Percentiles rank a stretch among this genome's conserved stretches.
These are phyloP conservation scores for Erythrocercus mccallii DNA, from an alignment of 2,113 vertebrate genomes.

Conservation along the genomic window DNA sequence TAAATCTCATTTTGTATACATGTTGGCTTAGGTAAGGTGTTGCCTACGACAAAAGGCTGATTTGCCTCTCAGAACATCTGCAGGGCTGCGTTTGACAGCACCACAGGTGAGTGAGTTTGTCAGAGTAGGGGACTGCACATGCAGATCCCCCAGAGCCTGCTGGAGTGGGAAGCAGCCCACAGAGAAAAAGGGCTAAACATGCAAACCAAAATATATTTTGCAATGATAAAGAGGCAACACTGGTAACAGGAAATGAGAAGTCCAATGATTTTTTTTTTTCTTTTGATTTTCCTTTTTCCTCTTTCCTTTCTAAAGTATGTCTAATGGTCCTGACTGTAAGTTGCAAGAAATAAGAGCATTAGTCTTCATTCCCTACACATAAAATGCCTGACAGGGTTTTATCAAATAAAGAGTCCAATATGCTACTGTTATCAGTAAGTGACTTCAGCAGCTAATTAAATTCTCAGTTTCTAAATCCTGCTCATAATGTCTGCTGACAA, in stretches of 20 bases:
- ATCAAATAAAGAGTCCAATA: slow-evolving; percentile 65
- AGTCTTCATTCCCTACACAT: slow-evolving; percentile 49
- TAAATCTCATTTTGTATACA: neutral
- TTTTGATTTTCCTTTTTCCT: neutral
- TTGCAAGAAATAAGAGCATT: slow-evolving; percentile 31
- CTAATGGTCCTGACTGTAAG: neutral
- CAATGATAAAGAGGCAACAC: neutral
- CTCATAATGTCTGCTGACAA: slow-evolving; percentile 50
- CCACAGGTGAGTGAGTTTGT: neutral
- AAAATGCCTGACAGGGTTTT: slow-evolving; percentile 52
- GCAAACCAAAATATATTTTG: neutral
- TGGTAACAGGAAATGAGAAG: neutral
- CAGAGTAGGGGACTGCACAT: neutral
- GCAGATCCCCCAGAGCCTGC: neutral
- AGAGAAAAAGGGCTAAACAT: neutral
- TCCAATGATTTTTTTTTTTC: neutral
- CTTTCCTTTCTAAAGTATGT: neutral
- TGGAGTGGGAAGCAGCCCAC: neutral
- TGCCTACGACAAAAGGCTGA: neutral
- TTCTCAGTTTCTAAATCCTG: slow-evolving; percentile 48
- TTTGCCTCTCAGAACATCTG: neutral
- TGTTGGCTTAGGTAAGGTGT: neutral
- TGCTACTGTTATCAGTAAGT: slow-evolving; percentile 53
- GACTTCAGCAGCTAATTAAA: slow-evolving; percentile 66
- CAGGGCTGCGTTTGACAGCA: neutral